Evolutionary conservation across 2,797 vertebrate genomes (phyloP).

Genomic region (Karalla daura): DNA sequence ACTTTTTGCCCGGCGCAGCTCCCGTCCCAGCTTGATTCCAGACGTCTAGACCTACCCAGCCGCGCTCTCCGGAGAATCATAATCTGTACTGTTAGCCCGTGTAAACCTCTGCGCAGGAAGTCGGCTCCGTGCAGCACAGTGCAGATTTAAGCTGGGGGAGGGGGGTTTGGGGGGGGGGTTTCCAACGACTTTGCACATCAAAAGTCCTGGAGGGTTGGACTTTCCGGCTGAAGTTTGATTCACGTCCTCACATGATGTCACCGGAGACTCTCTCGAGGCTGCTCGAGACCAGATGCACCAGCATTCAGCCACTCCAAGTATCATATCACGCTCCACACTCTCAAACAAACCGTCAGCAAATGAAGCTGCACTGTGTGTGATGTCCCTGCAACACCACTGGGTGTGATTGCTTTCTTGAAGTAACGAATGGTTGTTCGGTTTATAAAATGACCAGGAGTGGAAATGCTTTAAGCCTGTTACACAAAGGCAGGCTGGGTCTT

Average conservation of each 20-base stretch:
- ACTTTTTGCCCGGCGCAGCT: slow-evolving; percentile 18
- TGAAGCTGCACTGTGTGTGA: background rate
- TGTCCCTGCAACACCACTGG: too few relatives aligned
- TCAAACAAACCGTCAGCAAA: background rate
- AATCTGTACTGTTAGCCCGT: slow-evolving; percentile 39
- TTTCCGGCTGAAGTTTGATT: background rate
- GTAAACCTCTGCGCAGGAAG: slow-evolving; percentile 11
- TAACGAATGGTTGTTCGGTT: too few relatives aligned
- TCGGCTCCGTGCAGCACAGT: background rate
- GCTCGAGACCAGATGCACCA: background rate
- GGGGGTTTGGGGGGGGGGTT: too few relatives aligned
- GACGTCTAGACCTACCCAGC: slow-evolving; percentile 67
- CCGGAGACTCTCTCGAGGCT: background rate
- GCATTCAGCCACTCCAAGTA: background rate
- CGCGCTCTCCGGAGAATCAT: slow-evolving; percentile 24
- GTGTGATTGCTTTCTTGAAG: too few relatives aligned
- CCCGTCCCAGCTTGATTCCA: slow-evolving; percentile 55
- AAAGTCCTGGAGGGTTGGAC: background rate
- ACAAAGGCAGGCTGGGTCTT: too few relatives aligned
- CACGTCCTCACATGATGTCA: background rate
- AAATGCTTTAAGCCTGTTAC: too few relatives aligned
- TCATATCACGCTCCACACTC: background rate
- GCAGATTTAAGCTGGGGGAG: background rate
- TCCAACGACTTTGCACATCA: background rate
- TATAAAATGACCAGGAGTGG: too few relatives aligned